A percentile compares a stretch with the other conserved stretches of the same genome.
Conservation (phyloP, 2,888 invertebrate species). For the Ferrisia virgata region DNA sequence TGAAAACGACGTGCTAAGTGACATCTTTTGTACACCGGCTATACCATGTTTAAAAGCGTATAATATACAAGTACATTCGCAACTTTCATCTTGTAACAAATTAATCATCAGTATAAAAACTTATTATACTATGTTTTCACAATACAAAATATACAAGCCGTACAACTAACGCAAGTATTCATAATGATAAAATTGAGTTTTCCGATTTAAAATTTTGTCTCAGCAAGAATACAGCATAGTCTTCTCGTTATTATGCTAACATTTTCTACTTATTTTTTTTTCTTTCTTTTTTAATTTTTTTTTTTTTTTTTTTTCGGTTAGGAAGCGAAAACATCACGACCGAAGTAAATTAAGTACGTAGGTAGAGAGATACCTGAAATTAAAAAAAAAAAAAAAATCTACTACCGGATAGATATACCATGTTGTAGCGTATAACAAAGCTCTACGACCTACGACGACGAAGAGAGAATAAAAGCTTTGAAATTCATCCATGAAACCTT, state of each 20-base stretch:
- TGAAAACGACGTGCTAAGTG: background rate
- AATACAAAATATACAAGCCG: background rate
- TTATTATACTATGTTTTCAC: background rate
- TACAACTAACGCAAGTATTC: background rate
- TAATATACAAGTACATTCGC: background rate
- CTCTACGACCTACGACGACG: background rate
- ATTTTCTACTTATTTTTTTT: no score
- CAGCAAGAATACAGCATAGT: background rate
- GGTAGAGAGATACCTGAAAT: background rate
- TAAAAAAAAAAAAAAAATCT: background rate
- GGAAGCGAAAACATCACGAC: background rate
- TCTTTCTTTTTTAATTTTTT: no score
- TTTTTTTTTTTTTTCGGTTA: background rate
- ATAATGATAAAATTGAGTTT: background rate
- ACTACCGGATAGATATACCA: no score
- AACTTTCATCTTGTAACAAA: background rate
- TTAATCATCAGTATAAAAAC: background rate
- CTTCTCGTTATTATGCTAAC: background rate
- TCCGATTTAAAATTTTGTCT: background rate
- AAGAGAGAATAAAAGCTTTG: background rate
- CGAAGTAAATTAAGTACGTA: background rate
- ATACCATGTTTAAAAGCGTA: background rate
- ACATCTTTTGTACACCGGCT: background rate
- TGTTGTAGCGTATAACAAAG: no score
- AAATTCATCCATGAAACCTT: background rate